Base-by-base conservation (phyloP, 92 coral and sea anemone species). In the Phenganax marumi region DNA sequence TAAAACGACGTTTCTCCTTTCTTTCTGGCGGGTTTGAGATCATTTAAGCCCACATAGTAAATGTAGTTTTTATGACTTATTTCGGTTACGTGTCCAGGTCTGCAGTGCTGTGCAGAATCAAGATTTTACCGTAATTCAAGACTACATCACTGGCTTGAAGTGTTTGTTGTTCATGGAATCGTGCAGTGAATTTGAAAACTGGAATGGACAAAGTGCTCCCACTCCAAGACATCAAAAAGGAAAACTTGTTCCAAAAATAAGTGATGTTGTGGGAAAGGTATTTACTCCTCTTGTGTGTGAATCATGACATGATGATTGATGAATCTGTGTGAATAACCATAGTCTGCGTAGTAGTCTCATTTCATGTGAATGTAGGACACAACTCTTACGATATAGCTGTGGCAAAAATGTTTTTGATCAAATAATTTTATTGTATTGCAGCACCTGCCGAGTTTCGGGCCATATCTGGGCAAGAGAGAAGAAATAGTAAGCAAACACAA, bases 41-140 rank as follows among this genome's bases (percentile, higher is more conserved):
- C 16, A 0, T 3, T 1, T 13, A 14, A 8, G 21, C 21, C 21
- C 17, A 56, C 16, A 56, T 14, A 1, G 17, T 13, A 56, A 8
- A 1, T 19, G 63, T 56, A 14, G 50, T 16, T 72, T 13, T 72
- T 49, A 8, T 4, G 47, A 33, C 2, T 0, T 50, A 16, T 72
- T 23, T n/a, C 50, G 14, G n/a, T 24, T 25, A 25, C 26, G 0
- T 50, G n/a, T 46, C 17, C 76, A 95, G 98, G 83, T 95, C 58
- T 95, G 96, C 74, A 95, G 98, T 88, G 98, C 98, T 43, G 82
- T 95, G 12, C 98, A 95, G 90, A 95, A 95, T 85, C 98, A 95
- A 76, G 98, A 95, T 61, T 95, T 95, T 62, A 95, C 98, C 3
- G 86, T 95, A 33, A 85, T 95, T 26, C 90, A 90, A 60, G 98